Base-by-base conservation (phyloP, 2,113 vertebrate genomes). In the Gorsachius goisagi region DNA sequence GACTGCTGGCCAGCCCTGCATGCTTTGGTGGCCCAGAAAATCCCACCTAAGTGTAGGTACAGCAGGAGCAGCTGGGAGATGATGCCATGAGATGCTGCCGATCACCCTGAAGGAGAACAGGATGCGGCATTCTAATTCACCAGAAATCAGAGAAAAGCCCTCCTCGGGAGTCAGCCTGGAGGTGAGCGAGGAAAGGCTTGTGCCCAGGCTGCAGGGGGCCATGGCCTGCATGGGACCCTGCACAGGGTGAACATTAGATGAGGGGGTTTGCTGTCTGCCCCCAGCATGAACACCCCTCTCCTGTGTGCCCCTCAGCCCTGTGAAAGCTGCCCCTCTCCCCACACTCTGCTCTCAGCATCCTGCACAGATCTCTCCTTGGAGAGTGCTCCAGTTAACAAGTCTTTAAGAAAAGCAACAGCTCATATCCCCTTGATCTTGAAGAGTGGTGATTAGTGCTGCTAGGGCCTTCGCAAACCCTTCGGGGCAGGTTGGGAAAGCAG, bases 11-110 rank as follows among this genome's bases (percentile, higher is more conserved):
- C 58, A 73, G 68, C 35, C 21, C 73, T 53, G 64, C 5, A 0
- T 5, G n/a, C 52, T 76, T 66, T 41, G 77, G 28, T 84, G 81
- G 64, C 77, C 72, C 63, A 73, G 44, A 89, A 96, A 93, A 69
- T 60, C 77, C 80, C 80, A 60, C 81, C 77, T 69, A 37, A 62
- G 58, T 0, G 10, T 12, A 87, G 77, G 49, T 56, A 39, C 85
- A 76, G 90, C 67, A 15, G 63, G n/a, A 91, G 62, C 58, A 68
- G 71, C 41, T 0, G 0, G n/a, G 28, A 0, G 0, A 47, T 6
- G 45, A 22, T n/a, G 28, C 49, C 9, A 18, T 0, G 15, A 85
- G 71, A 24, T 6, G 30, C 33, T 41, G 73, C 24, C 5, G n/a
- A 59, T 24, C 33, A 50, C 35, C 41, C 9, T 23, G 73, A 81